Evolutionary conservation across 2,113 vertebrate species (phyloP), one percentile per base, ranked within the genome.

Genomic region (Oreochromis niloticus): DNA sequence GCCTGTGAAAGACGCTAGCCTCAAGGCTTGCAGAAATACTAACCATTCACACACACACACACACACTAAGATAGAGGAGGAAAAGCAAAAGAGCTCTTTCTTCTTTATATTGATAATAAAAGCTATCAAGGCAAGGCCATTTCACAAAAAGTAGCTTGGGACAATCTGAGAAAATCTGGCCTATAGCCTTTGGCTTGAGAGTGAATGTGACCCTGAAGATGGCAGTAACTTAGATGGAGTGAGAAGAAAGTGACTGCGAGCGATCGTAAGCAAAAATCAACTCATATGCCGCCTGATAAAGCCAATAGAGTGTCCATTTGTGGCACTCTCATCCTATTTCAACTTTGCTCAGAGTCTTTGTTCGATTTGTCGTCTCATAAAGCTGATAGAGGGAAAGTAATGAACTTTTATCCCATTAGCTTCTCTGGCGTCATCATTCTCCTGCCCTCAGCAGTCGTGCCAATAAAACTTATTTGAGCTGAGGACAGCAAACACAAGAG

Each of bases 351-450:
- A 0, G 73, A 85, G 88, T 78, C 85, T 92, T 90, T 89, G 88
- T 94, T 91, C 75, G 86, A 89, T 92, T 84, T 79, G 89, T 87
- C 85, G 82, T 91, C 81, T 89, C 87, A 89, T 90, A 92, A 93
- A 90, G 90, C 80, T 90, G 91, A 95, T 90, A 81, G 90, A 93
- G 52, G 75, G 61, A 91, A 87, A 87, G 90, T 89, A 93, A 94
- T 95, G 82, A 94, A 94, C 85, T 92, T 93, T 93, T 90, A 91
- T 93, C 83, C 88, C 82, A 93, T 95, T 94, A 95, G 82, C 81
- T 81, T 78, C 68, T 71, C 88, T 84, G 91, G 89, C 92, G 83
- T 83, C 91, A 80, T 89, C 80, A 41, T 89, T 93, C 73, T 83
- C 85, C 89, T 88, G 82, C 84, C 85, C 94, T 93, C 92, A 93